phyloP scores from a whole-genome alignment of 2,888 invertebrate species.

The Lasioglossum calceatum region DNA sequence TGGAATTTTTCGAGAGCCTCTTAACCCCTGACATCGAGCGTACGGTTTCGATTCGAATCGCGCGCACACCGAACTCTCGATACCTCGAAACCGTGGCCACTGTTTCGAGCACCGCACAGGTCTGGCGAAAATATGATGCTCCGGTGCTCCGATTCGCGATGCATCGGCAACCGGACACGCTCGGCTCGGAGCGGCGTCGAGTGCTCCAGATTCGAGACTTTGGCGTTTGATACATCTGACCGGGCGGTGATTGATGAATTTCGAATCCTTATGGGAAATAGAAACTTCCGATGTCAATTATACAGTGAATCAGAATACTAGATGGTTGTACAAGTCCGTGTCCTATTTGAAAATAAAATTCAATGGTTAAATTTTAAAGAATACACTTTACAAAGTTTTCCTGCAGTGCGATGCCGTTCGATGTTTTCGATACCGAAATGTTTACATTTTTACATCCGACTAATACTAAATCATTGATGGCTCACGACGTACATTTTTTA shows the following conservation, averaged over 20 bases:
- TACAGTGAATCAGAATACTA: too few relatives aligned
- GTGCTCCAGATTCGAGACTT: background rate
- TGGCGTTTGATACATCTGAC: background rate
- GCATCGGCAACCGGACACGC: background rate
- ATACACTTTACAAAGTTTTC: too few relatives aligned
- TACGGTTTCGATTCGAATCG: background rate
- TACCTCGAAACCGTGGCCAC: background rate
- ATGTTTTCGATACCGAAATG: too few relatives aligned
- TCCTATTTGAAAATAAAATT: too few relatives aligned
- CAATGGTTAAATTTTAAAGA: too few relatives aligned
- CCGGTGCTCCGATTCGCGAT: background rate
- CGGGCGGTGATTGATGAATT: background rate
- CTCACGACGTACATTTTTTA: background rate
- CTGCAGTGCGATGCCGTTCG: too few relatives aligned
- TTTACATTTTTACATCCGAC: too few relatives aligned
- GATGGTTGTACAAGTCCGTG: too few relatives aligned
- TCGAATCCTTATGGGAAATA: background rate
- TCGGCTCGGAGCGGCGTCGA: background rate
- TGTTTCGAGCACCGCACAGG: background rate
- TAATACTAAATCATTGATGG: background rate
- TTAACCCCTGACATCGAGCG: background rate
- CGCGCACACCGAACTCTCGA: background rate
- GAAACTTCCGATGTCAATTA: too few relatives aligned
- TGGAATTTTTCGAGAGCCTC: conserved; percentile 18
- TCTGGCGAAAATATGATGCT: background rate